phyloP scores from a whole-genome alignment of 2,888 invertebrate genomes.

The Mesorhabditis belari region DNA sequence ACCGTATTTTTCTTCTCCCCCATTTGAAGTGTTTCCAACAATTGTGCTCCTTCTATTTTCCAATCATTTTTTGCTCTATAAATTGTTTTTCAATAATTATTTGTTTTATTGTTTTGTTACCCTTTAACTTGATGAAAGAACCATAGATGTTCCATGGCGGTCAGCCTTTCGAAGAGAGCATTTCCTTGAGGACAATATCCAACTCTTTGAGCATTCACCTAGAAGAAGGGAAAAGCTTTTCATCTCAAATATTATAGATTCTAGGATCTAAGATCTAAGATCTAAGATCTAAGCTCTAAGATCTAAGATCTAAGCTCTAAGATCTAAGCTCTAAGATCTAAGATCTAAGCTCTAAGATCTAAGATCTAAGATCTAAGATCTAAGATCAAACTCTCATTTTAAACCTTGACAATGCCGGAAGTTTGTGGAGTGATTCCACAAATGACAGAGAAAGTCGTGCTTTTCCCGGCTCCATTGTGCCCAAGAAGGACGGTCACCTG shows the following conservation, averaged over 20 bases:
- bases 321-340: no score
- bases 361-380: not conserved
- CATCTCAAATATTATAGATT: slow-evolving; percentile 17
- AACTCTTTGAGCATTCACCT: slow-evolving; percentile 7
- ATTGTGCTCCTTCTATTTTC: slow-evolving; percentile 18
- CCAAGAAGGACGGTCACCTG: slow-evolving; percentile 42
- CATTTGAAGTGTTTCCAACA: slow-evolving; percentile 28
- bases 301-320: no score
- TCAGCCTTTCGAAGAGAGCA: slow-evolving; percentile 37
- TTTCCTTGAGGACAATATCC: slow-evolving; percentile 31
- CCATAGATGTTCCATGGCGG: slow-evolving; percentile 45
- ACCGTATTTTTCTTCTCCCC: slow-evolving; percentile 25
- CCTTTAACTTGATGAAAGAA: slow-evolving; percentile 42
- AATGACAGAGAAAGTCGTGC: slow-evolving; percentile 19
- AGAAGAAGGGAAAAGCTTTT: slow-evolving; percentile 23
- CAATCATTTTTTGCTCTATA: slow-evolving; percentile 2
- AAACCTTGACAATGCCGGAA: slow-evolving; percentile 15
- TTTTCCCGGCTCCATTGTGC: slow-evolving; percentile 45
- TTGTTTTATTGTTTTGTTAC: slow-evolving; percentile 2
- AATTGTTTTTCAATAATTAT: slow-evolving; percentile 5
- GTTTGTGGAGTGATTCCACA: slow-evolving; percentile 24
- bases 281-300: no score
- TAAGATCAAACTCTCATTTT: not conserved
- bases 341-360: no score
- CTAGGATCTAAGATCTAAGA: no score